Base-by-base conservation (phyloP, 2,797 vertebrate species). In the Trematomus bernacchii region DNA sequence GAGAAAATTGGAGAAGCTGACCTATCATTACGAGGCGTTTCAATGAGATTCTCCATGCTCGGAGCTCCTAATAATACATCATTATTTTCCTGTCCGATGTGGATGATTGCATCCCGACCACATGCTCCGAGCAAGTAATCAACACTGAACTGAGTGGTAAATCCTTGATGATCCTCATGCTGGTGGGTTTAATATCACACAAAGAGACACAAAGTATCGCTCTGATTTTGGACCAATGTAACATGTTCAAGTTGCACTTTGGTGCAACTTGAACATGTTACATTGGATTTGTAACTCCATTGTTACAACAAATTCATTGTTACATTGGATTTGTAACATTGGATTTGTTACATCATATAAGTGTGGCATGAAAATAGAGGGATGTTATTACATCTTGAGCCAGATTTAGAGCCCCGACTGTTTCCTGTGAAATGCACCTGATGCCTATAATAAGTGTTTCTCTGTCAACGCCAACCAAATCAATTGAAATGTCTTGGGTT, bases 61-160 rank as follows among this genome's bases (percentile, higher is more conserved):
- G 3, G n/a, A 0, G 10, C 55, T 61, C 58, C 51, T 73, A 68
- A 84, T 55, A 66, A 63, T 10, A 16, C 70, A 58, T 74, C 68
- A 51, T 83, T 77, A 78, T 83, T 70, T 71, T 66, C 50, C 46
- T 66, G 63, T 67, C 23, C 10, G 15, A 23, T 53, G 74, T 37
- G 50, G 72, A n/a, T 82, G 72, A 85, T 81, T 82, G 53, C 54
- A 50, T 76, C 74, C 80, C 52, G 53, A 65, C 52, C 50, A 8
- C 61, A 52, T 52, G 62, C 46, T 66, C 50, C 6, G 4, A 71
- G 18, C 21, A 37, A 53, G 66, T 37, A 33, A 27, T 59, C 58
- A 53, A n/a, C 59, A 18, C 5, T 27, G 44, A 58, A 71, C 54
- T 30, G 33, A 12, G 16, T 3, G 1, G 1, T 3, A 42, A 74